Evolutionary conservation across 2,888 invertebrate genomes (phyloP).

Genomic region (Trileptium ribeirensis): DNA sequence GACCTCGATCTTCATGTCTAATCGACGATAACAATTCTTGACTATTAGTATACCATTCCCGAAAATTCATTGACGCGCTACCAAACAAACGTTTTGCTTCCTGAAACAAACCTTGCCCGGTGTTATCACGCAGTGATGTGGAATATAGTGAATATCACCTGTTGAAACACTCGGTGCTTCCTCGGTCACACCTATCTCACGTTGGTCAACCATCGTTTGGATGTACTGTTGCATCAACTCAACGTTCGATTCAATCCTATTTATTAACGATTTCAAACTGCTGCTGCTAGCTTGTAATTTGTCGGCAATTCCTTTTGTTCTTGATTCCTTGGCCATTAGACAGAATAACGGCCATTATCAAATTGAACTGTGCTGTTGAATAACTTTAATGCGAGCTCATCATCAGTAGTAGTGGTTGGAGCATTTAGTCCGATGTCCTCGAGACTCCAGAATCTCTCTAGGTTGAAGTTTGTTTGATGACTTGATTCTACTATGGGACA

Average conservation of each 20-base stretch:
- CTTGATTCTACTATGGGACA: too few species aligned
- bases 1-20: neutral
- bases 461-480: too few species aligned
- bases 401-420: too few species aligned
- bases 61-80: neutral
- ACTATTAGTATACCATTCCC: neutral
- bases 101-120: neutral
- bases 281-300: neutral
- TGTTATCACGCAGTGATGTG: slow-evolving; percentile 17
- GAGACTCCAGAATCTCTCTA: too few species aligned
- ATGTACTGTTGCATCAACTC: neutral
- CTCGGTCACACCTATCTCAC: neutral
- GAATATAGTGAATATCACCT: too few species aligned
- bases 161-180: neutral
- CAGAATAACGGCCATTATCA: neutral
- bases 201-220: neutral
- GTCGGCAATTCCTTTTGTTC: neutral
- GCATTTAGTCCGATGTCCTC: too few species aligned
- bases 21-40: neutral
- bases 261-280: neutral
- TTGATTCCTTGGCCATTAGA: slow-evolving; percentile 5
- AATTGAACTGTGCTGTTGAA: neutral
- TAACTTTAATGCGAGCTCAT: neutral
- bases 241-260: neutral
- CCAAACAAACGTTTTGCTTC: neutral